Evolutionary conservation across 2,888 invertebrate genomes (phyloP), one percentile per base, ranked within the genome.

Genomic region (Nysson spinosus): DNA sequence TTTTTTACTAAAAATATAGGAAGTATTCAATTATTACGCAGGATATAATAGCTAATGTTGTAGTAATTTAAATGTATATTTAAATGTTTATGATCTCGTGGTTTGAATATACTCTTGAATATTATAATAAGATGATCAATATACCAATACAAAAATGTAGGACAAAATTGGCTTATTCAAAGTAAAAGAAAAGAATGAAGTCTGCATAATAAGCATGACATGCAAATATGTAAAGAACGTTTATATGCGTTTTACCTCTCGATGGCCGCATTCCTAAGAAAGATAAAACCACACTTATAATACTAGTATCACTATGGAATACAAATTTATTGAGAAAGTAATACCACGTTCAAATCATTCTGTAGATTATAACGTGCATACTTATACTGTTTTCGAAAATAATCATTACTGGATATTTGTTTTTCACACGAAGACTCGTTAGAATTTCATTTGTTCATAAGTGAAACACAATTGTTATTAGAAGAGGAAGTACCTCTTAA

Each of bases 251-350:
- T 82, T 87, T 89, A 89, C 89, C 89, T 89, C 89, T 86, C 88
- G 87, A 80, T 88, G 88, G 87, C 88, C 88, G 88, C 88, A 88
- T 87, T 88, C 89, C 88, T 89, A 87, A 85, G 87, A 81, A 85
- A 84, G 83, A 87, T 77, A 87, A 85, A 85, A 83, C 55, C 80
- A 72, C 73, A 81, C 78, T 84, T 85, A 73, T 81, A 82, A 75
- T 76, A 77, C 68, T 60, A 64, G 65, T 67, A 60, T 65, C 51
- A 47, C 50, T 54, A 44, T 40, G 19, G 20, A 42, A 20, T 52
- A 24, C 39, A 44, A 30, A 40, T 61, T 51, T 55, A 47, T 50
- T 57, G 39, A 32, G 24, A 51, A 7, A 28, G n/a, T n/a, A n/a
- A n/a, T n/a, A n/a, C n/a, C n/a, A n/a, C n/a, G n/a, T n/a, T n/a